Evolutionary conservation across 2,888 invertebrate species (phyloP).

Genomic region (Megamerina dolium): DNA sequence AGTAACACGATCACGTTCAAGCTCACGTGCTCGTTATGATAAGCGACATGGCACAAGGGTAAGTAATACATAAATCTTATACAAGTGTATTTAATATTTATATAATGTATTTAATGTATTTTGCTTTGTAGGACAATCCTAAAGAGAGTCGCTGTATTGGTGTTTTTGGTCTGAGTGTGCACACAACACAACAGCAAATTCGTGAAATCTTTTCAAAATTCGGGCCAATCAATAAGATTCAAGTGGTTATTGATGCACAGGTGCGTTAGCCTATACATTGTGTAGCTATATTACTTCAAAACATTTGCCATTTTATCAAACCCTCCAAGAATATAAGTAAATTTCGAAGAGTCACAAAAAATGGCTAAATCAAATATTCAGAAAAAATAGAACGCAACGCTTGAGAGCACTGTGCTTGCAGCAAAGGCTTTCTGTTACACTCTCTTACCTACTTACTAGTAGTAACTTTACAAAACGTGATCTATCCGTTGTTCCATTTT

Average conservation of each 20-base stretch:
- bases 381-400: constrained; percentile 23
- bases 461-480: too few relatives aligned
- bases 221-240: constrained; percentile 86
- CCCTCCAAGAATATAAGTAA: too few relatives aligned
- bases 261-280: too few relatives aligned
- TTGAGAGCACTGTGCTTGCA: constrained; percentile 21
- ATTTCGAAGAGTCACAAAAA: constrained; percentile 8
- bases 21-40: constrained; percentile 19
- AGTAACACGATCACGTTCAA: constrained; percentile 16
- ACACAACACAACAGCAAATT: constrained; percentile 87
- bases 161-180: constrained; percentile 88
- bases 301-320: too few relatives aligned
- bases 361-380: constrained; percentile 19
- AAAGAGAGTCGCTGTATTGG: constrained; percentile 85
- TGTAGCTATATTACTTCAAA: too few relatives aligned
- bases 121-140: too few relatives aligned
- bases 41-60: constrained; percentile 21
- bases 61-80: constrained; percentile 4
- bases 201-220: constrained; percentile 88
- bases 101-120: neutral
- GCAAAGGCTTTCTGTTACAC: constrained; percentile 45
- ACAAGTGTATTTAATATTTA: neutral
- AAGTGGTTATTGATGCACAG: constrained; percentile 93
- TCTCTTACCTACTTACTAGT: too few relatives aligned
- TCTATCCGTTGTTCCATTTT: too few relatives aligned